phyloP scores from a whole-genome alignment of 2,797 vertebrate species.

The Heliangelus exortis region DNA sequence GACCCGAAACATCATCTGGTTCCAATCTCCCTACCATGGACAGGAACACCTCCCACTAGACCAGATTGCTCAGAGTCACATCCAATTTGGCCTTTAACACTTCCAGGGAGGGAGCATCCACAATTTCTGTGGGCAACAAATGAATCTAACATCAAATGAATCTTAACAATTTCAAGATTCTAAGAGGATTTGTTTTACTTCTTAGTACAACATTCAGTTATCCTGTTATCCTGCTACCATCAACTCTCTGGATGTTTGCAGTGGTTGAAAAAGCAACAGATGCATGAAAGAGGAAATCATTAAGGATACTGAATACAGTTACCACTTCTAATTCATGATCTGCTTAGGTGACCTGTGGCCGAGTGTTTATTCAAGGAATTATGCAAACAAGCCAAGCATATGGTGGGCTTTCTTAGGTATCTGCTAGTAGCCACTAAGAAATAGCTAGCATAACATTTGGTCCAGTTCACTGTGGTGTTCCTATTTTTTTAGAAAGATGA shows the following conservation, averaged over 20 bases:
- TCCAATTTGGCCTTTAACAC: no score
- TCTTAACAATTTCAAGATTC: background rate
- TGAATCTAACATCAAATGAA: background rate
- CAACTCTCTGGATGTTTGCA: background rate
- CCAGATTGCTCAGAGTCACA: no score
- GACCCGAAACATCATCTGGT: no score
- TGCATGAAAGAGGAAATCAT: background rate
- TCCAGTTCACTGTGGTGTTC: background rate
- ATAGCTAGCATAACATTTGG: background rate
- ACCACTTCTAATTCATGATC: background rate
- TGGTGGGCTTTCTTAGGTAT: background rate
- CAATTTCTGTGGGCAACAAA: no score
- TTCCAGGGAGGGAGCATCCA: no score
- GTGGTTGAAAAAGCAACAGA: background rate
- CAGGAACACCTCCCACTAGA: no score
- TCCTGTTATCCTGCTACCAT: background rate
- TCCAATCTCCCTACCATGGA: no score
- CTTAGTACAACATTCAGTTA: background rate
- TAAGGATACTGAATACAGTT: background rate
- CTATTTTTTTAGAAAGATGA: background rate
- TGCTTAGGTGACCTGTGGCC: background rate
- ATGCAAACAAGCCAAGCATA: background rate
- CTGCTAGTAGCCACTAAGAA: background rate
- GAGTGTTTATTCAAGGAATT: background rate
- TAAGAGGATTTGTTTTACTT: background rate